These are phyloP conservation scores for Ganaspis sp. DNA, from an alignment of 1,140 invertebrate genomes.

Conservation along the genomic window DNA sequence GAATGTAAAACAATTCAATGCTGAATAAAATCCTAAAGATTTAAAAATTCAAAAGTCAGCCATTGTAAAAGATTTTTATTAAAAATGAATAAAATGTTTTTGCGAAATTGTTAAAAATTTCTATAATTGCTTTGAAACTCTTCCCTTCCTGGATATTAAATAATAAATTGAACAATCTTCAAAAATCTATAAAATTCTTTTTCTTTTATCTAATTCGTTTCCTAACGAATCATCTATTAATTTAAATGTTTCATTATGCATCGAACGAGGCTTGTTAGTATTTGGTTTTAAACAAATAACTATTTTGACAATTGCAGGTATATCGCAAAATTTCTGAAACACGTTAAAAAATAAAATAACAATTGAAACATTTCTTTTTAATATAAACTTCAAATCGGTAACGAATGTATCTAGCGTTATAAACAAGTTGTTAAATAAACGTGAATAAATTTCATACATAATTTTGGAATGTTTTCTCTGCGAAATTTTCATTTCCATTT, in stretches of 20 bases:
- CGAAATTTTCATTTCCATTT: not conserved
- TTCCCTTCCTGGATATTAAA: not conserved
- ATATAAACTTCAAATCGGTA: not conserved
- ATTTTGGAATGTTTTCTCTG: constrained; percentile 4
- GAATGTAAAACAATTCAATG: not conserved
- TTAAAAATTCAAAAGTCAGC: not conserved
- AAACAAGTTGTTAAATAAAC: not conserved
- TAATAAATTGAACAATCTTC: constrained; percentile 23
- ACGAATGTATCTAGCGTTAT: constrained; percentile 7
- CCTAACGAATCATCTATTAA: constrained; percentile 12
- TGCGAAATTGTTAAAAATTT: too few species aligned
- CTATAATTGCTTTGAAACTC: not conserved
- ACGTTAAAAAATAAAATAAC: constrained; percentile 26
- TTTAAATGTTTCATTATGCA: constrained; percentile 19
- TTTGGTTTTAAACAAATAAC: constrained; percentile 7
- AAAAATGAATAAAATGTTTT: not conserved
- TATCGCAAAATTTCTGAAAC: not conserved
- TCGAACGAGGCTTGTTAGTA: not conserved
- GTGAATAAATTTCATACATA: not conserved
- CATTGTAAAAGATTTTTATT: not conserved
- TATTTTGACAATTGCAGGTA: constrained; percentile 22
- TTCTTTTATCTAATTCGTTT: constrained; percentile 9
- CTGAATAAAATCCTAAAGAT: too few species aligned
- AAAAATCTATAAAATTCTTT: constrained; percentile 32
- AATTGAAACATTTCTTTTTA: constrained; percentile 19